phyloP scores from a whole-genome alignment of 2,797 vertebrate species.

The Stomatorhinus walkeri region DNA sequence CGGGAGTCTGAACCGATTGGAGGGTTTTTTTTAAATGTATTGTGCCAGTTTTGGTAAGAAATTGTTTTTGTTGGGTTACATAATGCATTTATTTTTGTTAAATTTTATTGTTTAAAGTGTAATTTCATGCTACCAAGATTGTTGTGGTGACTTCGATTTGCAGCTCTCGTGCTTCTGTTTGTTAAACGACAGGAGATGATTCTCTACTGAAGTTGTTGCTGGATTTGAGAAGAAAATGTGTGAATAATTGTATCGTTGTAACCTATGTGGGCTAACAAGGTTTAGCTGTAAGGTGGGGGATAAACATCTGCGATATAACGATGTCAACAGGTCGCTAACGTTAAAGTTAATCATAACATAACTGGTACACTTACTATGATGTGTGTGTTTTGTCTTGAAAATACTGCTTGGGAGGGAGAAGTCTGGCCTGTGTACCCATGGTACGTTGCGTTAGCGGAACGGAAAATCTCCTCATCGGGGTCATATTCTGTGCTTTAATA shows the following conservation, averaged over 20 bases:
- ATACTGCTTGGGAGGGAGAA: background rate
- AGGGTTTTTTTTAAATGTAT: background rate
- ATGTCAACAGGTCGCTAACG: background rate
- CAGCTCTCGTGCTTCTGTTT: background rate
- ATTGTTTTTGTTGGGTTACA: background rate
- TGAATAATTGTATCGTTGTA: background rate
- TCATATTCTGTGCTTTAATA: background rate
- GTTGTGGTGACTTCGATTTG: background rate
- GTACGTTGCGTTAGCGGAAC: background rate
- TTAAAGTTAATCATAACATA: background rate
- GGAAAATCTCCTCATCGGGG: background rate
- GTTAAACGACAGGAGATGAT: background rate
- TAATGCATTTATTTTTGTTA: background rate
- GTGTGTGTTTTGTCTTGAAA: background rate
- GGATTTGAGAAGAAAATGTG: background rate
- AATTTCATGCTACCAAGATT: background rate
- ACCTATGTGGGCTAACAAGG: background rate
- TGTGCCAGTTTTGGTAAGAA: background rate
- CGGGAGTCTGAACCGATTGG: conserved; percentile 51
- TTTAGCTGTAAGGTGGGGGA: background rate
- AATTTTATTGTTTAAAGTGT: background rate
- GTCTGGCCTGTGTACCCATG: background rate
- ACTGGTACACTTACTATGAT: background rate
- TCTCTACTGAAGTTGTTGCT: background rate
- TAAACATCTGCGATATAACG: background rate